phyloP scores from a whole-genome alignment of 2,888 invertebrate species.

The Amphipyra tragopoginis region DNA sequence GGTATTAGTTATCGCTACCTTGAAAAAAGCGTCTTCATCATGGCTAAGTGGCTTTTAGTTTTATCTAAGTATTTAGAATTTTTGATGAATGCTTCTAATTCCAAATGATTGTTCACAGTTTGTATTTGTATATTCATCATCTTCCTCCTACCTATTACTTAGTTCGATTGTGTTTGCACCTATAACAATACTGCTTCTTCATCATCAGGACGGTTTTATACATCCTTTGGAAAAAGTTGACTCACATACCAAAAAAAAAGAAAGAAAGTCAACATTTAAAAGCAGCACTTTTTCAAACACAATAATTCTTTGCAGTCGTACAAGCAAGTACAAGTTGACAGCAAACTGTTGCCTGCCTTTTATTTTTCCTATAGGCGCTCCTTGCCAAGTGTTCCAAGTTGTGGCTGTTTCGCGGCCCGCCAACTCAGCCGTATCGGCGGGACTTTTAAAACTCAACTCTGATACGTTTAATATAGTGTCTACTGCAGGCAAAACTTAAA shows the following conservation, averaged over 20 bases:
- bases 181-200: background rate
- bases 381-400: constrained; percentile 81
- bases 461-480: constrained; percentile 83
- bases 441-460: constrained; percentile 83
- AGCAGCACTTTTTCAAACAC: constrained; percentile 55
- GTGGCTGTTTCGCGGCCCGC: constrained; percentile 81
- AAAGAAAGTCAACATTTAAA: constrained; percentile 36
- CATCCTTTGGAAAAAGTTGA: background rate
- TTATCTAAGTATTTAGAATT: background rate
- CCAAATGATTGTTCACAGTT: background rate
- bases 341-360: constrained; percentile 84
- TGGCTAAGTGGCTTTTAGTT: constrained; percentile 14
- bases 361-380: constrained; percentile 82
- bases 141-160: background rate
- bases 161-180: background rate
- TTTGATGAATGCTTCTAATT: background rate
- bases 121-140: background rate
- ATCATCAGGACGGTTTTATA: background rate
- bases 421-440: constrained; percentile 75
- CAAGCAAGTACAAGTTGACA: constrained; percentile 61
- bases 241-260: constrained; percentile 8
- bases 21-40: constrained; percentile 1
- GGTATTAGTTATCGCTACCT: constrained; percentile 29
- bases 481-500: constrained; percentile 81
- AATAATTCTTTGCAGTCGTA: constrained; percentile 63